Conservation (phyloP, 2,797 vertebrate species). For the Sternotherus odoratus region DNA sequence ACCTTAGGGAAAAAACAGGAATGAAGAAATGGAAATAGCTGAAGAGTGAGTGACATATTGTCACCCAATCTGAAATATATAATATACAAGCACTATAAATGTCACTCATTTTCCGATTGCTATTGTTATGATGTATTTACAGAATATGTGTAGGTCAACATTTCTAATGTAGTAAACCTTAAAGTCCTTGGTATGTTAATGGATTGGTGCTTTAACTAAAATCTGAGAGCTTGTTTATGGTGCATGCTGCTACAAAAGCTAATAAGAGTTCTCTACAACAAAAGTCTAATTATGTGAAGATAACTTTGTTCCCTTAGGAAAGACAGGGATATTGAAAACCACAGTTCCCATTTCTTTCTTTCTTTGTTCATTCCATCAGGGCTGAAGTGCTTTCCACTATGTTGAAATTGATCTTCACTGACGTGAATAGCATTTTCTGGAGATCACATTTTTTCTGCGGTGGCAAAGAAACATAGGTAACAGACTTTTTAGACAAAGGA, state of each 20-base stretch:
- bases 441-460: not conserved
- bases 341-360: not conserved
- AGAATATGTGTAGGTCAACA: not conserved
- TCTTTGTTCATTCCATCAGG: not conserved
- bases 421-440: not conserved
- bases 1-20: not conserved
- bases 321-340: not conserved
- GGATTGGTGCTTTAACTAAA: not conserved
- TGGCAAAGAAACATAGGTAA: not conserved
- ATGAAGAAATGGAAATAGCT: not conserved
- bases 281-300: not conserved
- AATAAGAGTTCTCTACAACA: not conserved
- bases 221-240: not conserved
- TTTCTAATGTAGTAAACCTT: not conserved
- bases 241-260: not conserved
- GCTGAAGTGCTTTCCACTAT: not conserved
- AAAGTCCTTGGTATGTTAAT: not conserved
- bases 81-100: not conserved
- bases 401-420: not conserved
- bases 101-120: slow-evolving; percentile 6
- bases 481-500: too few species aligned
- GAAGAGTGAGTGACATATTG: not conserved
- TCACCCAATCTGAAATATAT: not conserved
- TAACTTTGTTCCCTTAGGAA: not conserved
- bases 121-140: not conserved